A percentile compares a stretch with the other conserved stretches of the same genome.
These are phyloP conservation scores for Eulemur macaco DNA, from an alignment of 2,113 vertebrate species.

Conservation along the genomic window DNA sequence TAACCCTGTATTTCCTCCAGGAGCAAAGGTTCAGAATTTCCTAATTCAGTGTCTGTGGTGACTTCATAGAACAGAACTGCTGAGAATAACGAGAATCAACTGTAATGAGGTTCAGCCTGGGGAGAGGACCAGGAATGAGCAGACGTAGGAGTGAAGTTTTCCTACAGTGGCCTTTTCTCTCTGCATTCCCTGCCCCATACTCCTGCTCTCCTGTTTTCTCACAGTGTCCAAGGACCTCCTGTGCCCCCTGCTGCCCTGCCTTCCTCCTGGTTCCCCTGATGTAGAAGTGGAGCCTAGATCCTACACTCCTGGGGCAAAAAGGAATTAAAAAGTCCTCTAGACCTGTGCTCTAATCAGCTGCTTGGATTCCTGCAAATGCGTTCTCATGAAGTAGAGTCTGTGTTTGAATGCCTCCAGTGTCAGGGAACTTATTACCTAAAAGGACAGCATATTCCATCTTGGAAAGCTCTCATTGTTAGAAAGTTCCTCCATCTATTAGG, in stretches of 20 bases:
- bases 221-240: neutral
- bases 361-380: neutral
- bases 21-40: neutral
- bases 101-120: neutral
- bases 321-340: neutral
- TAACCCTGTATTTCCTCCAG: neutral
- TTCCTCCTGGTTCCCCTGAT: neutral
- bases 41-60: neutral
- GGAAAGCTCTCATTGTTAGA: neutral
- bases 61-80: neutral
- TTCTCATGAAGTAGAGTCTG: neutral
- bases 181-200: fast-evolving
- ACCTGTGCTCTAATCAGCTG: neutral
- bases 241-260: neutral
- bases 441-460: neutral
- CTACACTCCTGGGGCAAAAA: neutral
- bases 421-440: neutral
- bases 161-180: neutral
- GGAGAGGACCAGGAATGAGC: neutral
- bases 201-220: neutral
- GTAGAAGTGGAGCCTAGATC: neutral
- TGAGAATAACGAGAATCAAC: neutral
- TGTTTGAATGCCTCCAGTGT: neutral
- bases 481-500: neutral
- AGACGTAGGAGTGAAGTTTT: neutral